Evolutionary conservation across 2,888 invertebrate species (phyloP), one percentile per base, ranked within the genome.

Genomic region (Neelides folsomi): DNA sequence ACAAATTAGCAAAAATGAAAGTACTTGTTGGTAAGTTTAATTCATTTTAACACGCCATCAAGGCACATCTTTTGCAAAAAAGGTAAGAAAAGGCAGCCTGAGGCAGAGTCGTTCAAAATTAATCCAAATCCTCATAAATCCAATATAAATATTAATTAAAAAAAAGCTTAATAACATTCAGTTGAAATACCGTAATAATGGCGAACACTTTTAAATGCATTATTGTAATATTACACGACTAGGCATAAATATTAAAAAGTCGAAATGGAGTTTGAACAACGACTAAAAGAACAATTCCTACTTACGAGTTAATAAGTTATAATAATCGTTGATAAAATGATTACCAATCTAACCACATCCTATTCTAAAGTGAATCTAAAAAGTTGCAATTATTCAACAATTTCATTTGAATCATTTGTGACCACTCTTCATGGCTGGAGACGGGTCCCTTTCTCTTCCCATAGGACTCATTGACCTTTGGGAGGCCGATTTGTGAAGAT

Each of bases 401-500:
- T 34, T 45, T 35, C n/a, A 27, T 13, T 20, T 44, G 13, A 2
- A 36, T 36, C 45, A 2, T n/a, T 47, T 36, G 36, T 36, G 15
- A 36, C 34, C 13, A 43, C 56, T 55, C 42, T 61, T 57, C 18
- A 50, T 47, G 16, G 49, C 58, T 9, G 63, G 64, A 9, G 64
- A 65, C 1, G 54, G 55, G 44, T 60, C 64, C 20, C 60, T 56
- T 40, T 60, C 60, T 15, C 62, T 49, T 50, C 62, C 57, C 15
- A 61, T 62, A 47, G 58, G 59, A 3, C 61, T 51, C 2, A 63
- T 53, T n/a, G 63, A 63, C 8, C 60, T 59, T 44, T 63, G 63
- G 8, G 63, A 63, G 19, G 58, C 60, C 51, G 60, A 62, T 51
- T 63, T 65, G 35, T 65, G 65, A 27, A 67, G 62, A 35, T 65